Evolutionary conservation across 2,797 vertebrate species (phyloP), one percentile per base, ranked within the genome.

Genomic region (Zenarchopterus dispar): DNA sequence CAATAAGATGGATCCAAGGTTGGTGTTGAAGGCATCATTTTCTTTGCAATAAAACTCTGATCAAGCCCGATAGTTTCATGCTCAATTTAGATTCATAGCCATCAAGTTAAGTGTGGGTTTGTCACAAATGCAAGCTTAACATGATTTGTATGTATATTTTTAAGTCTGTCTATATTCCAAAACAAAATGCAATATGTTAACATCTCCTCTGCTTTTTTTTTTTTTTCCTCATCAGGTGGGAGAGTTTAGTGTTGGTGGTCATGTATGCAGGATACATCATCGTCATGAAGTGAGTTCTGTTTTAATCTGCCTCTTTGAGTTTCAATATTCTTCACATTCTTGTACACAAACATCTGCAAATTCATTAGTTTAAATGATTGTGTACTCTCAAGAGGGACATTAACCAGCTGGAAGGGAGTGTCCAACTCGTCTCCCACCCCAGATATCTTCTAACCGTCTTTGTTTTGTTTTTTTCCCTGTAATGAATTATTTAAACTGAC

Each of bases 181-280:
- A 26, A 26, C 24, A 26, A 26, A 26, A 26, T 26, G 28, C 28
- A 28, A 6, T 28, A 28, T 28, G 28, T 28, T 4, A 28, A 7
- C 28, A 6, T 5, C 2, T 52, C 26, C 42, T 44, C 2, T 22
- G 1, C 26, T 28, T 15, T n/a, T 56, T 10, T 7, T 23, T 31
- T 0, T 47, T 9, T 60, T 8, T 47, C 8, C 73, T 36, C 50
- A 5, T 52, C 66, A 94, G 94, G 94, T 94, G 94, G 94, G 94
- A 94, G 85, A 92, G 93, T 78, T 74, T 94, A 77, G 62, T 93
- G 42, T 85, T 94, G 83, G 93, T 94, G 16, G 0, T 93, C 63
- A 92, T 94, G 93, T 94, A 94, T 24, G 78, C 70, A 6, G 92
- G 91, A 36, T 94, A 94, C 81, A 94, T 94, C 76, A 75, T 94